Evolutionary conservation across 2,797 vertebrate species (phyloP), one percentile per base, ranked within the genome.

Genomic region (Semotilus atromaculatus): DNA sequence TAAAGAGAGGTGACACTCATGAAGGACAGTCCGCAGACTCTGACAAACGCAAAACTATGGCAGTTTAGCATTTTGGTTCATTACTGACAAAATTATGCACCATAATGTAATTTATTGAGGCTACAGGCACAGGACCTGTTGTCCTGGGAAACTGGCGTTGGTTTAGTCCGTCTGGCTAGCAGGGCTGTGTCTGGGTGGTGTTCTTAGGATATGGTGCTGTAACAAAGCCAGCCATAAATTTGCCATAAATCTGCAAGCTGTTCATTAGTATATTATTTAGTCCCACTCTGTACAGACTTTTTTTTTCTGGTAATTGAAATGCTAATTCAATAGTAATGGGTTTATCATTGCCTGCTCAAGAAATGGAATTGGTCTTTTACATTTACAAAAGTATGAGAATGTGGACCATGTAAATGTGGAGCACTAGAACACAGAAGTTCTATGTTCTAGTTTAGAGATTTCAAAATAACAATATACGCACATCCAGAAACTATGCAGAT

Each of bases 321-420:
- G 88, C 89, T 93, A 93, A 94, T 92, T 90, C 87, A 91, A 89
- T 91, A 89, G 91, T 94, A 94, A 94, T 92, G 89, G 91, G 86
- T 89, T 90, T 60, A 26, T 75, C 38, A 48, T 73, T 86, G 85
- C 82, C 93, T 88, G 90, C 91, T 36, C 23, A 76, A 67, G 71
- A 77, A 79, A 62, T 40, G 14, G 5, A 34, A 53, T 55, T 26
- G 21, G 7, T 38, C 21, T 53, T 31, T 11, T 19, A n/a, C 14
- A 31, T 75, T 55, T 55, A 51, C 19, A 13, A 23, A 71, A 26
- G 21, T 36, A 48, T 18, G 7, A 36, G 19, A 55, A 55, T 55
- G 73, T 51, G 7, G 31, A 53, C 31, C 14, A 66, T 23, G 11
- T n/a, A 14, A 51, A 64, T 62, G 26, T 62, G 60, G 26, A 16